phyloP scores from a whole-genome alignment of 2,888 invertebrate species.

The Apodemia duryi region DNA sequence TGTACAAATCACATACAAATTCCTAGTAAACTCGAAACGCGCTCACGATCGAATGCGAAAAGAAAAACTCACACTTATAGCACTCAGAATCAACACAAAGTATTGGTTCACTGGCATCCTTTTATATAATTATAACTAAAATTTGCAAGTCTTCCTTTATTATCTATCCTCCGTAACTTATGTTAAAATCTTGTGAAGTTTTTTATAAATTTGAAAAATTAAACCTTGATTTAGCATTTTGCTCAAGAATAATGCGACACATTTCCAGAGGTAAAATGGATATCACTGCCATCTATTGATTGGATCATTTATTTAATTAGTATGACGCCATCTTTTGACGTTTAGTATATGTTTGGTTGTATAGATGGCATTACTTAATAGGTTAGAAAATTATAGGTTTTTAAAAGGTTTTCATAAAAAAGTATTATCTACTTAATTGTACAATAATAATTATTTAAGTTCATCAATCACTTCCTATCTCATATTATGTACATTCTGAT shows the following conservation, averaged over 20 bases:
- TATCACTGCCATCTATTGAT: constrained; percentile 10
- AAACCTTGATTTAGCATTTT: no score
- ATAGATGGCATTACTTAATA: constrained; percentile 10
- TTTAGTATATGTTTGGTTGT: not conserved
- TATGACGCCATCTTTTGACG: not conserved
- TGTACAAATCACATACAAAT: no score
- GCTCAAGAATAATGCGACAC: not conserved
- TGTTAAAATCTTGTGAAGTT: no score
- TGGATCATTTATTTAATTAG: not conserved
- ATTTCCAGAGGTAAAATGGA: not conserved
- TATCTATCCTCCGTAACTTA: no score
- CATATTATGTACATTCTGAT: constrained; percentile 38
- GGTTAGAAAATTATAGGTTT: not conserved
- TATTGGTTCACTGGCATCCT: no score
- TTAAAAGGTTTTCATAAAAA: constrained; percentile 1
- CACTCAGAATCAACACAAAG: no score
- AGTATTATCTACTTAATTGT: constrained; percentile 9
- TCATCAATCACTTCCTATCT: constrained; percentile 14
- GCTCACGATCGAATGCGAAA: no score
- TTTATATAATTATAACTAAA: no score
- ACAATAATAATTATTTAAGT: constrained; percentile 9
- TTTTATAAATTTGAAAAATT: no score
- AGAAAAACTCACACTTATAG: no score
- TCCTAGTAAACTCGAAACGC: no score
- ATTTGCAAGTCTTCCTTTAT: no score